Base-by-base conservation (phyloP, 2,797 vertebrate genomes). In the Cynopterus sphinx region DNA sequence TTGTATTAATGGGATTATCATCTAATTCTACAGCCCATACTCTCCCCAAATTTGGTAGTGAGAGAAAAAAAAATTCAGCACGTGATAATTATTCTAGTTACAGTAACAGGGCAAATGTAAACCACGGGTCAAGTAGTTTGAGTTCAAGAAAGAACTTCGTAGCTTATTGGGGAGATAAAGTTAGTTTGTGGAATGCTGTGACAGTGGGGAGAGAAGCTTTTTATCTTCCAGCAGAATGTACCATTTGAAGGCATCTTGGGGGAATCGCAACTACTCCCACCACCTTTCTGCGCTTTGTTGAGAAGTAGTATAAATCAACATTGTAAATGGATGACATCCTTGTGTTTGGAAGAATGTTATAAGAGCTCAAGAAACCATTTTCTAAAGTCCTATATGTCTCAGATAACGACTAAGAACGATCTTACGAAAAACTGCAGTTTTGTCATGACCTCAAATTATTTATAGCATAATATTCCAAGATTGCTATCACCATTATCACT, bases 1-100 rank as follows among this genome's bases (percentile, higher is more conserved):
- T 78, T 33, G 13, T 95, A 71, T 51, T 93, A 94, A 94, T 63
- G 74, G 79, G 17, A 91, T 91, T 65, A 79, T 90, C 78, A 26
- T 83, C 33, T 83, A 70, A 88, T 75, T 90, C 36, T 46, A 73
- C 7, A 94, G 57, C 15, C 36, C 63, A 83, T 41, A 36, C 17
- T 24, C 53, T 96, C 24, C 43, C 85, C 28, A 81, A 87, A 87
- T 91, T 87, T 73, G 39, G 12, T 90, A 77, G 59, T 51, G 51
- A 87, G 36, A 24, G 4, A 71, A 36, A 46, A 49, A 41, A 61
- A 87, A 75, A 53, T 87, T 95, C 55, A 46, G 13, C 10, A 0
- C 82, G 41, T 51, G 75, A 43, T 61, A 74, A 88, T 95, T 82
- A 71, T 36, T 91, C 15, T 68, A 53, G 67, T 55, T 10, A 3